A percentile compares a stretch with the other conserved stretches of the same genome.
phyloP scores from a whole-genome alignment of 1,140 invertebrate genomes.

The Steinernema feltiae region DNA sequence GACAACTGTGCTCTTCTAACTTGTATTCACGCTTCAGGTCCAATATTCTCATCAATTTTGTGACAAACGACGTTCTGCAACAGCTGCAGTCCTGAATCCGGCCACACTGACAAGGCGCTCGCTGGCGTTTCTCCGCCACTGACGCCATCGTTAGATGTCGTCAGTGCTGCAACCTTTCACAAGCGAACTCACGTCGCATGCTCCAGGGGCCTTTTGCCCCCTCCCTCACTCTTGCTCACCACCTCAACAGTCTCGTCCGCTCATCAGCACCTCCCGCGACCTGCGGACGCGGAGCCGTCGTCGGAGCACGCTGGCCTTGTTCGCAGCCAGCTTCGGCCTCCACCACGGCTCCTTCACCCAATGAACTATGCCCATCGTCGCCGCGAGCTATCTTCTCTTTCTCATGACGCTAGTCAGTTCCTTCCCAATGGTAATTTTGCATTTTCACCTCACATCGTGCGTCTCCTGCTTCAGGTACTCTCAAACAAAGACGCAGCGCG shows the following conservation, averaged over 20 bases:
- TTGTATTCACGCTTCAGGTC: no score
- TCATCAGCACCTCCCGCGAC: background rate
- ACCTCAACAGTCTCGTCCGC: background rate
- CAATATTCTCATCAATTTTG: background rate
- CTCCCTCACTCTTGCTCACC: background rate
- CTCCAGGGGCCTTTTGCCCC: background rate
- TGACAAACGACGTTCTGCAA: background rate
- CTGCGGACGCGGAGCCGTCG: background rate
- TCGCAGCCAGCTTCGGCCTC: background rate
- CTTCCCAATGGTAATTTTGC: background rate
- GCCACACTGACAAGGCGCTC: background rate
- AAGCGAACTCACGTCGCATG: background rate
- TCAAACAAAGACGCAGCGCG: conserved; percentile 41
- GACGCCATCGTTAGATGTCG: conserved; percentile 9
- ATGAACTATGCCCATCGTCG: conserved; percentile 10
- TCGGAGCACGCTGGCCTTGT: background rate
- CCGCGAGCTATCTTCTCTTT: conserved; percentile 3
- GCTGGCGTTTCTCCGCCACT: background rate
- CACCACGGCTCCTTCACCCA: conserved; percentile 9
- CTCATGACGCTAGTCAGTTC: background rate
- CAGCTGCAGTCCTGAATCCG: background rate
- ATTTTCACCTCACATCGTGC: background rate
- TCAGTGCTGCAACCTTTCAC: background rate
- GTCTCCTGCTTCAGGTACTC: background rate
- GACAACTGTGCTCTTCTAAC: background rate